Evolutionary conservation across 2,797 vertebrate species (phyloP), one percentile per base, ranked within the genome.

Genomic region (Enteromius treurensis): DNA sequence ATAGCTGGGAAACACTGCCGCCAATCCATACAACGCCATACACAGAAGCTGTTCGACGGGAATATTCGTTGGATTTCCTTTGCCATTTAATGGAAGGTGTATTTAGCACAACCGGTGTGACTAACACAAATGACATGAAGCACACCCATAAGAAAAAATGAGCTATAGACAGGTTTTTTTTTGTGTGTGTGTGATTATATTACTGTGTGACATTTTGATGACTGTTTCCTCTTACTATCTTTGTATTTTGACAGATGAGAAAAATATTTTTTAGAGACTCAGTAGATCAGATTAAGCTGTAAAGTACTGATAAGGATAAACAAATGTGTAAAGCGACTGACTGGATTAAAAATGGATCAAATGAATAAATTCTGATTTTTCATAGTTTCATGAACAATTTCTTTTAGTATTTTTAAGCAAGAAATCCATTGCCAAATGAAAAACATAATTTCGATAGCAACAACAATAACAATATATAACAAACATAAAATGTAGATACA

Each of bases 41-140:
- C 10, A 26, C 7, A 17, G 15, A 26, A 51, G 40, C 71, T 64
- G 70, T 53, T 40, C 7, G 62, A 37, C 69, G 58, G 79, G 53
- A 23, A 5, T 81, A 29, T 40, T 29, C 40, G 64, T 29, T 15
- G 26, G 17, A 45, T 29, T 70, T 70, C 4, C 3, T 8, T 60
- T 60, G 7, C 23, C 6, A 5, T 17, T 64, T n/a, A 37, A 8
- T 14, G 34, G 34, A 2, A 53, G 34, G 3, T 3, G 19, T 81
- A 74, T 81, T 65, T 74, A 51, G 51, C 45, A 64, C 1, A 14
- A 13, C 26, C 14, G 45, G 47, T 67, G 34, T 76, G 80, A 82
- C 47, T 55, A 76, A 76, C 71, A 29, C n/a, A 40, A 26, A 82
- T 65, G 3, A 75, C 9, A 53, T 40, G 70, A 53, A 74, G 49